These are phyloP conservation scores for Synanceia verrucosa DNA, from an alignment of 2,797 vertebrate genomes.

Conservation along the genomic window DNA sequence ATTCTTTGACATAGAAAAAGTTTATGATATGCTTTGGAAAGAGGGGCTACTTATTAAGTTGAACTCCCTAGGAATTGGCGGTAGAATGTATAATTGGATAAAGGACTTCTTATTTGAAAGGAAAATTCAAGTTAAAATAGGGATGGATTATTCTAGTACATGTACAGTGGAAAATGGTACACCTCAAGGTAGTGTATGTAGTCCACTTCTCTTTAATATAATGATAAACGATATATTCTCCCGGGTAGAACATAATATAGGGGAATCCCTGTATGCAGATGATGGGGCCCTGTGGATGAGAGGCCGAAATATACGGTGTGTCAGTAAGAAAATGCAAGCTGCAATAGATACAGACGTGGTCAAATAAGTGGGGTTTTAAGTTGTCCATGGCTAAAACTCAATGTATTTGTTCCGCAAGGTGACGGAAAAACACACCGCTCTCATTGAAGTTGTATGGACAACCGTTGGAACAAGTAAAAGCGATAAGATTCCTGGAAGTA, in stretches of 20 bases:
- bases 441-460: conserved; percentile 1
- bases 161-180: neutral
- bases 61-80: too few species aligned
- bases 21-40: too few species aligned
- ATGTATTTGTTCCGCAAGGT: neutral
- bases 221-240: neutral
- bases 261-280: neutral
- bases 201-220: neutral
- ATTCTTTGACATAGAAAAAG: too few species aligned
- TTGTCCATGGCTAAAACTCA: neutral
- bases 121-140: neutral
- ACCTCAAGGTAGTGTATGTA: neutral
- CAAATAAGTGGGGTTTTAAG: conserved; percentile 5
- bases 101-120: too few species aligned
- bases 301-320: neutral
- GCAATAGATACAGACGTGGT: neutral
- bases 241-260: neutral
- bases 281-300: conserved; percentile 2
- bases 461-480: neutral
- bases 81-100: too few species aligned
- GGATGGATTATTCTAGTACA: neutral
- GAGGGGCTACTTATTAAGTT: too few species aligned
- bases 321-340: neutral
- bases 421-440: neutral
- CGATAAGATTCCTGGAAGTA: neutral